phyloP scores from a whole-genome alignment of 2,797 vertebrate genomes.

The Pteronotus mesoamericanus region DNA sequence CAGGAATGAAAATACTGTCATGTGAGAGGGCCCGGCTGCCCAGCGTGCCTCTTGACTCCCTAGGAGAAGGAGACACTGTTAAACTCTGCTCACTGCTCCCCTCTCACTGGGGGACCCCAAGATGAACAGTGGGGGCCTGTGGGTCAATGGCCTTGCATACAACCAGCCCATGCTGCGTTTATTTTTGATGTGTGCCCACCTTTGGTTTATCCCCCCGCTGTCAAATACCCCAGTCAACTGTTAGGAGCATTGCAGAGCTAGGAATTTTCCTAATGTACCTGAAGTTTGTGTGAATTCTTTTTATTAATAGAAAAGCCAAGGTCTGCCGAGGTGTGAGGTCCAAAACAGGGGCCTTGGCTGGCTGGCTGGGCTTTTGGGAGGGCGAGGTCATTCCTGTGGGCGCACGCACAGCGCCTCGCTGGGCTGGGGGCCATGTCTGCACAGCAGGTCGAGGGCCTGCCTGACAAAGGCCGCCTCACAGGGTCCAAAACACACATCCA shows the following conservation, averaged over 20 bases:
- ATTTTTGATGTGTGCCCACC: background rate
- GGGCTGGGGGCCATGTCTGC: background rate
- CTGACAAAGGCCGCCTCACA: background rate
- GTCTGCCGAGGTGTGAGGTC: background rate
- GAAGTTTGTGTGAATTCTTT: background rate
- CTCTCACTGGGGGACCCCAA: background rate
- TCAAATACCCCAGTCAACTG: background rate
- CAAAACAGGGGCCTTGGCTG: background rate
- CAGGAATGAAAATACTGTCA: conserved; percentile 94
- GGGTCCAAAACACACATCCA: background rate
- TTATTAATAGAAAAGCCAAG: background rate
- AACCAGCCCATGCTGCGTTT: accelerated
- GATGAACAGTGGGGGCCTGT: accelerated
- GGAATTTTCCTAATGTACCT: background rate
- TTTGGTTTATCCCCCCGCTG: background rate
- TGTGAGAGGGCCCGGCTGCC: conserved; percentile 93
- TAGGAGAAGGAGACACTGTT: conserved; percentile 74
- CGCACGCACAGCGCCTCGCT: accelerated
- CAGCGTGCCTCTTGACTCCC: conserved; percentile 84
- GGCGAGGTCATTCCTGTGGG: background rate
- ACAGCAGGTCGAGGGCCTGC: background rate
- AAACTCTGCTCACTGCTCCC: background rate
- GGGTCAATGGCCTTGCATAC: accelerated
- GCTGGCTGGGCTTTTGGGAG: background rate
- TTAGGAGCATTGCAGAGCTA: background rate